Evolutionary conservation across 2,797 vertebrate species (phyloP).

Genomic region (Hoplostethus mediterraneus): DNA sequence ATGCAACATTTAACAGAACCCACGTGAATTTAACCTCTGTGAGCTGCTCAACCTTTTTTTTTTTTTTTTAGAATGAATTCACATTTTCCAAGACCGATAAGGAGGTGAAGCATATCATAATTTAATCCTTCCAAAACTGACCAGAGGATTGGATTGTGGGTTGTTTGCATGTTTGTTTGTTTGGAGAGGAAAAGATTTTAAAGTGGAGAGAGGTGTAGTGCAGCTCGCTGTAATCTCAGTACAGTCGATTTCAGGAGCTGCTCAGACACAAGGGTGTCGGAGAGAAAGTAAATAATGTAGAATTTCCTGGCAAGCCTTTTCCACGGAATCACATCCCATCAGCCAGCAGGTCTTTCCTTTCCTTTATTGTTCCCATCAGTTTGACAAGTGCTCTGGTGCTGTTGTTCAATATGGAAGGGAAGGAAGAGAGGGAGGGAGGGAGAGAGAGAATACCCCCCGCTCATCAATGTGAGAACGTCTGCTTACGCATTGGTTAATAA

Average conservation of each 20-base stretch:
- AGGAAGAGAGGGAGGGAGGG: conserved; percentile 20
- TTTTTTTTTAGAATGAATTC: background rate
- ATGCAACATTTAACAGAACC: background rate
- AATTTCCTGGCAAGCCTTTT: conserved; percentile 12
- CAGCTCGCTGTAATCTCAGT: background rate
- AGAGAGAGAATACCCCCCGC: conserved; percentile 29
- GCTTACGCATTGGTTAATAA: too few species aligned
- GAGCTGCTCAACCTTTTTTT: background rate
- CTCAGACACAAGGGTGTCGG: conserved; percentile 11
- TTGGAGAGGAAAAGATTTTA: background rate
- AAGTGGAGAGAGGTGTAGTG: background rate
- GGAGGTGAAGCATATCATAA: background rate
- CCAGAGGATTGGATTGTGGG: background rate
- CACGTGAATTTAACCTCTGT: too few species aligned
- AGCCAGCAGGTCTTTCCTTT: conserved; percentile 16
- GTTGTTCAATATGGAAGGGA: conserved; percentile 53
- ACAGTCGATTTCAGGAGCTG: background rate
- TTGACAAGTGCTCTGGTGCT: conserved; percentile 45
- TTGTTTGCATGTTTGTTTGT: too few species aligned
- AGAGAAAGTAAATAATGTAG: conserved; percentile 60
- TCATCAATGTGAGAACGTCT: background rate
- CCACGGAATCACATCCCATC: conserved; percentile 43
- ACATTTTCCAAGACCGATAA: background rate
- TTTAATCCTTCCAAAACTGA: background rate
- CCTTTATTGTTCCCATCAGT: conserved; percentile 41